Conservation (phyloP, 2,113 vertebrate genomes). For the Erythrocercus mccallii region DNA sequence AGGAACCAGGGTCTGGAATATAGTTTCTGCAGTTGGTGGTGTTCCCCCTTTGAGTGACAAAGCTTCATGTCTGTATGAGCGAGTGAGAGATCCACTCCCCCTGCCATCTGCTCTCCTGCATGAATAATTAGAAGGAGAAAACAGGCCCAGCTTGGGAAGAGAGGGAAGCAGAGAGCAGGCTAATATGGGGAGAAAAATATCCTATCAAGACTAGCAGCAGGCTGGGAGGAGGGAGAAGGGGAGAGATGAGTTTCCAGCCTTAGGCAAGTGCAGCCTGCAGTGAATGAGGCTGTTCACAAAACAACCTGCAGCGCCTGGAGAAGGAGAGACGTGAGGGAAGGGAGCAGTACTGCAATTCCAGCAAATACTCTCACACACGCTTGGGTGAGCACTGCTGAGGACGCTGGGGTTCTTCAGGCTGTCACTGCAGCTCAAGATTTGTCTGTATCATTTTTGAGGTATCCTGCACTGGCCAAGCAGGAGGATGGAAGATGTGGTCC, state of each 20-base stretch:
- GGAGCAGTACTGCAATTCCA: neutral
- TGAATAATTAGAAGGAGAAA: conserved; percentile 27
- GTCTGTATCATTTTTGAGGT: neutral
- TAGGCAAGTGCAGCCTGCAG: neutral
- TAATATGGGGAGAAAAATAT: neutral
- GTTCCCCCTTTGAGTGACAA: neutral
- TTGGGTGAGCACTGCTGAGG: rapidly evolving
- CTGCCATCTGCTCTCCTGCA: conserved; percentile 49
- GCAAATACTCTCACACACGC: rapidly evolving
- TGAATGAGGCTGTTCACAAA: neutral
- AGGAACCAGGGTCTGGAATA: neutral
- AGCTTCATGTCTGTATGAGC: neutral
- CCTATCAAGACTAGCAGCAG: neutral
- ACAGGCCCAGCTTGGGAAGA: neutral
- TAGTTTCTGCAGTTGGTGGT: neutral
- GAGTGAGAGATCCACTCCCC: conserved; percentile 26
- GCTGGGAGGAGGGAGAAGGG: neutral
- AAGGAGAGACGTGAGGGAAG: neutral
- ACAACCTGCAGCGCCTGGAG: neutral
- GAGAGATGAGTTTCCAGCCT: neutral
- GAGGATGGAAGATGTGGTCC: neutral
- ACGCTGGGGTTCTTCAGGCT: neutral
- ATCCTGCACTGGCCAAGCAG: neutral
- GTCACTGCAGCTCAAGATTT: neutral
- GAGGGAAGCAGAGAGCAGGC: neutral